Percentiles rank a stretch among this genome's conserved stretches.
Evolutionary conservation across 2,797 vertebrate genomes (phyloP).

Genomic region (Galaxias olidus): DNA sequence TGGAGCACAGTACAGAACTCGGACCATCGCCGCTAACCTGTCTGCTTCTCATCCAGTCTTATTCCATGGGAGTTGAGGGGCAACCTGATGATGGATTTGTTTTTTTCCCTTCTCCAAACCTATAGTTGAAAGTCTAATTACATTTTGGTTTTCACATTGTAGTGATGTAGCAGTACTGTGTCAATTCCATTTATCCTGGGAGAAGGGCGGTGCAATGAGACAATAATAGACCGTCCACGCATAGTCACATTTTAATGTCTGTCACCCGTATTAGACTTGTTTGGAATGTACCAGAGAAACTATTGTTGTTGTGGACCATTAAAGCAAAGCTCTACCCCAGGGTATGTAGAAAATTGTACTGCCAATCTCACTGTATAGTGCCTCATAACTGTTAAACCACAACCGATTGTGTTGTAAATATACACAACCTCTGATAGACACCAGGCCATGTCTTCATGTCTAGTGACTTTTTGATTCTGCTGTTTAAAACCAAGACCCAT

Average conservation of each 20-base stretch:
- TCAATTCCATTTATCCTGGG: constrained; percentile 40
- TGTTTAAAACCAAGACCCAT: constrained; percentile 32
- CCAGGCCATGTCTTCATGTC: constrained; percentile 33
- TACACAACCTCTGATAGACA: constrained; percentile 14
- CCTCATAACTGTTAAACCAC: constrained; percentile 50
- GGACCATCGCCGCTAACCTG: constrained; percentile 62
- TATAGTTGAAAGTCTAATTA: constrained; percentile 50
- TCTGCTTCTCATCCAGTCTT: constrained; percentile 34
- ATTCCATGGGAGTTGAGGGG: constrained; percentile 19
- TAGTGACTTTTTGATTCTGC: constrained; percentile 32
- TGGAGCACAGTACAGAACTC: constrained; percentile 73
- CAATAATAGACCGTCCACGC: constrained; percentile 5
- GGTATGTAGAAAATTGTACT: constrained; percentile 38
- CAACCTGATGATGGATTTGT: background rate
- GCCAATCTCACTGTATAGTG: constrained; percentile 57
- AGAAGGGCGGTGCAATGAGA: background rate
- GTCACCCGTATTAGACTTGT: constrained; percentile 10
- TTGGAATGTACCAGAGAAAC: constrained; percentile 24
- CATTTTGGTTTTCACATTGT: constrained; percentile 59
- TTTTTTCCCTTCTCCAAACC: constrained; percentile 40
- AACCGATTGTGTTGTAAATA: constrained; percentile 44
- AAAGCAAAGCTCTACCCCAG: constrained; percentile 45
- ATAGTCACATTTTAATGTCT: constrained; percentile 21
- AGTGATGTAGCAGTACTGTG: constrained; percentile 64
- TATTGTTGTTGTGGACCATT: constrained; percentile 46